Base-by-base conservation (phyloP, 2,888 invertebrate genomes). In the Anorthoa munda region DNA sequence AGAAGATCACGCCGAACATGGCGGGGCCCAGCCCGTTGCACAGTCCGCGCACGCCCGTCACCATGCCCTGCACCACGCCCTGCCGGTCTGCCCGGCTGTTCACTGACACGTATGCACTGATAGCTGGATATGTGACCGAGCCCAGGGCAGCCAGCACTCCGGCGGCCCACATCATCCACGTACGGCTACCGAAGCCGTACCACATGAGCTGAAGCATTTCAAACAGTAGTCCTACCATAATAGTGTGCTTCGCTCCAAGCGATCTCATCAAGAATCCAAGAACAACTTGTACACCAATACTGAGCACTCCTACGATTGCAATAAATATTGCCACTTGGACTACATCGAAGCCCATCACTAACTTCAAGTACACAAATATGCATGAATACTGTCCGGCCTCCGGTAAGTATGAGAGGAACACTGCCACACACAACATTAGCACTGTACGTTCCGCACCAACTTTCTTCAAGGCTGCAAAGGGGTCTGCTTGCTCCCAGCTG, bases 151-250 rank as follows among this genome's bases (percentile, higher is more conserved):
- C 99, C 85, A 99, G 97, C 85, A 99, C 97, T 70, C 99, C 99
- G 15, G 99, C 99, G 55, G 98, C 98, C 99, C 99, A 99, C 99
- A 99, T 99, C 98, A 99, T 99, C 99, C 99, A 99, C 82, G 98
- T 98, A 90, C 99, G 98, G 87, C 99, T 99, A 72, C 99, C 99
- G 91, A 99, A 99, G 56, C 99, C 99, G 93, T 99, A 99, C 98
- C 99, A 99, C 97, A 99, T 98, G 82, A 99, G 97, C 94, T 99
- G 99, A 87, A 99, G 97, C 97, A 99, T 98, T 97, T 99, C 99
- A 96, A 99, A 99, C 82, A 99, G 95, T 83, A 99, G 97, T 69
- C 99, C 99, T 91, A 99, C 97, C 97, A 99, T 99, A 88, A 99
- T 99, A 72, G 99, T 99, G 93, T 99, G 99, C 95, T 99, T 99